Evolutionary conservation across 2,113 vertebrate species (phyloP).

Genomic region (Alaudala cheleensis): DNA sequence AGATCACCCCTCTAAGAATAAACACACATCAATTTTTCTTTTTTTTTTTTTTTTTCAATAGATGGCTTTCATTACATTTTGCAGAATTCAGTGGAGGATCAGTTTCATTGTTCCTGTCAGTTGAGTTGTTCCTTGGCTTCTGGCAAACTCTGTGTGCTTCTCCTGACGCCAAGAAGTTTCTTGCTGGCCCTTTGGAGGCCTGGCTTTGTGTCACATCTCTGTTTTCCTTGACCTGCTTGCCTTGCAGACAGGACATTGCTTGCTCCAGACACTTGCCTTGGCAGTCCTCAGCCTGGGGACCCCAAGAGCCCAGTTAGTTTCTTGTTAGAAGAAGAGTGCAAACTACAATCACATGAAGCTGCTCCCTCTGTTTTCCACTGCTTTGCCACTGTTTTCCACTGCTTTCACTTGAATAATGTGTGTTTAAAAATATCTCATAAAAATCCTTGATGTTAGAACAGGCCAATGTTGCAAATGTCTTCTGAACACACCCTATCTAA

Average conservation of each 20-base stretch:
- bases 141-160: neutral
- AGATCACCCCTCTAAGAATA: neutral
- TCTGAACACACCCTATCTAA: neutral
- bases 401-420: neutral
- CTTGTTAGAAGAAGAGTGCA: neutral
- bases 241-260: neutral
- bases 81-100: neutral
- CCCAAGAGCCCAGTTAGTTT: fast-evolving
- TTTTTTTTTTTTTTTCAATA: neutral
- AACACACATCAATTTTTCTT: neutral
- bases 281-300: neutral
- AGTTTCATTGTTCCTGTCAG: neutral
- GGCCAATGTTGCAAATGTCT: neutral
- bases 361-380: neutral
- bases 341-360: neutral
- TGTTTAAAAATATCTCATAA: neutral
- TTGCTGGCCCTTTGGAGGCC: neutral
- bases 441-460: neutral
- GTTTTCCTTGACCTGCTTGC: neutral
- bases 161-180: neutral
- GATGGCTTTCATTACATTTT: neutral
- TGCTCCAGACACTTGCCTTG: neutral
- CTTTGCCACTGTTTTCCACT: neutral
- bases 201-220: neutral
- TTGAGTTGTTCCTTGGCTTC: neutral